phyloP scores from a whole-genome alignment of 2,797 vertebrate species.

The Martes flavigula region DNA sequence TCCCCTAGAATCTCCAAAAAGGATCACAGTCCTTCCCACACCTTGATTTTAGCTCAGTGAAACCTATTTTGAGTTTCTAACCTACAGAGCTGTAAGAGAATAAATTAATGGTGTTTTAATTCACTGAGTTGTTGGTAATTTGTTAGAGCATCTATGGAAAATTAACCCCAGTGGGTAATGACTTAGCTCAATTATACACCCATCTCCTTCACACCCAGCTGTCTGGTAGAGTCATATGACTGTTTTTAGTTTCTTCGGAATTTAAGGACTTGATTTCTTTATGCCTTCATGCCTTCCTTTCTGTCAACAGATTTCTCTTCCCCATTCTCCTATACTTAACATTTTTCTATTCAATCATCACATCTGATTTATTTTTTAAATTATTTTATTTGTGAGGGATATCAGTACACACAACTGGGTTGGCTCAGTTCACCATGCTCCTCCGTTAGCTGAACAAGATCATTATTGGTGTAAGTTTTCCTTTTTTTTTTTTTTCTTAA shows the following conservation, averaged over 20 bases:
- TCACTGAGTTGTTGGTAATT: conserved; percentile 7
- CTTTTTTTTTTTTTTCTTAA: not conserved
- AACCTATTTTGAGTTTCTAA: not conserved
- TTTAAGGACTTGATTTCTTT: not conserved
- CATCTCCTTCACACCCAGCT: not conserved
- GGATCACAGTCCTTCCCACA: not conserved
- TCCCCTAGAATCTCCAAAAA: not conserved
- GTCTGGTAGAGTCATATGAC: not conserved
- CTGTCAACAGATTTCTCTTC: not conserved
- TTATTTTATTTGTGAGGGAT: not conserved
- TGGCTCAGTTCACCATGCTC: not conserved
- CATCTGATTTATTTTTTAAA: not conserved
- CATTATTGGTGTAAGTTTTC: not conserved
- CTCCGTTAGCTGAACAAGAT: not conserved
- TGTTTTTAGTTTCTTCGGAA: not conserved
- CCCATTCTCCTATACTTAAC: not conserved
- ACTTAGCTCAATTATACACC: not conserved
- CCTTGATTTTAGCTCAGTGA: not conserved
- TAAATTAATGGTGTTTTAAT: not conserved
- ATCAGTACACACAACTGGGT: not conserved
- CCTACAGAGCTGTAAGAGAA: not conserved
- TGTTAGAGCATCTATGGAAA: conserved; percentile 18
- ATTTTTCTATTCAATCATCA: not conserved
- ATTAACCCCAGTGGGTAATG: not conserved
- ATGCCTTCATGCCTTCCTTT: not conserved